phyloP scores from a whole-genome alignment of 2,888 invertebrate genomes.

The Tryphoninae sp. region DNA sequence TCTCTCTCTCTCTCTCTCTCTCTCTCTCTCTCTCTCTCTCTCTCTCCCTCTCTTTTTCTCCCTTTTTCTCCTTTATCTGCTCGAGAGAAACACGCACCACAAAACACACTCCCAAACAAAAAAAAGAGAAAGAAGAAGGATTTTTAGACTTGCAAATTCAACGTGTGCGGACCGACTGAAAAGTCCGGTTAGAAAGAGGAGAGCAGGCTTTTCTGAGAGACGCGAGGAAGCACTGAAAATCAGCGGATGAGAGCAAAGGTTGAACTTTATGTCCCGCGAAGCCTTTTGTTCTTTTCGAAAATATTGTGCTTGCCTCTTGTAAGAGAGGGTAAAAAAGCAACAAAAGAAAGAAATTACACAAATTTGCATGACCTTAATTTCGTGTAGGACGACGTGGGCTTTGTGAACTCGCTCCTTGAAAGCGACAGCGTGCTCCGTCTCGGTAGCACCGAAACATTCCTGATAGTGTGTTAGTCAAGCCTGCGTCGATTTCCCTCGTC shows the following conservation, averaged over 20 bases:
- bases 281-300: not conserved
- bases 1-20: constrained; percentile 61
- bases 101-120: constrained; percentile 19
- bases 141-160: constrained; percentile 64
- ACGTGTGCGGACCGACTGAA: constrained; percentile 32
- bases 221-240: constrained; percentile 33
- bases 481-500: constrained; percentile 10
- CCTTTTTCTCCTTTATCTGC: constrained; percentile 47
- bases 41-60: constrained; percentile 65
- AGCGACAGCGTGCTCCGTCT: constrained; percentile 3
- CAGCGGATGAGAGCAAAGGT: constrained; percentile 29
- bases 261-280: constrained; percentile 20
- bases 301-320: not conserved
- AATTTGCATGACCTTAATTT: constrained; percentile 47
- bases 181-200: constrained; percentile 20
- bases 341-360: constrained; percentile 1
- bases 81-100: constrained; percentile 29
- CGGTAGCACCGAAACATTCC: constrained; percentile 18
- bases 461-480: constrained; percentile 41
- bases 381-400: constrained; percentile 8
- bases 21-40: constrained; percentile 54
- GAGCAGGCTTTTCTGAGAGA: constrained; percentile 8
- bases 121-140: constrained; percentile 24
- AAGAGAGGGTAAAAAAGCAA: not conserved
- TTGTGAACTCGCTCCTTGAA: constrained; percentile 12